Evolutionary conservation across 64 coral and sea anemone species (phyloP).

Genomic region (Pocillopora verrucosa): DNA sequence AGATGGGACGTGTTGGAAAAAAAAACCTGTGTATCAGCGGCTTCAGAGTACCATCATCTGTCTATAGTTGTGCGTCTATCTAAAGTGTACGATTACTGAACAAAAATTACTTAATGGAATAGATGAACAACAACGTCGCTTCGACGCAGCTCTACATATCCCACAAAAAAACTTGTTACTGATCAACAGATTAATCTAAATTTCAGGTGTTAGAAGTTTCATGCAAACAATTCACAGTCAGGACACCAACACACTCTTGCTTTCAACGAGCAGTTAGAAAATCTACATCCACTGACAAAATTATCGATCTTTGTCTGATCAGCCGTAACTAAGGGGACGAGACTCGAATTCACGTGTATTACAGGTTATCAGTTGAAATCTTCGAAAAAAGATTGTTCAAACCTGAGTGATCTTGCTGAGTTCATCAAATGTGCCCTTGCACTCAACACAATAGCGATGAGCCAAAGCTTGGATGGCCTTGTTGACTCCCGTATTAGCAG

Average conservation of each 20-base stretch:
- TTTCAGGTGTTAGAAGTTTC: too few relatives aligned
- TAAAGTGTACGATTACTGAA: not conserved
- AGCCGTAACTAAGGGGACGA: too few relatives aligned
- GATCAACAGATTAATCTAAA: too few relatives aligned
- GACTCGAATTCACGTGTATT: not conserved
- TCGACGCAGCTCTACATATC: too few relatives aligned
- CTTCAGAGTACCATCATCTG: not conserved
- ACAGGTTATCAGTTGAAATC: not conserved
- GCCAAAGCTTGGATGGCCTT: slow-evolving; percentile 94
- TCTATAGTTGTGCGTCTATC: not conserved
- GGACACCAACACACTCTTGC: too few relatives aligned
- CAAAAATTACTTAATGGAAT: not conserved
- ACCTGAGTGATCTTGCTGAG: slow-evolving; percentile 98
- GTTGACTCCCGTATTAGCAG: slow-evolving; percentile 73
- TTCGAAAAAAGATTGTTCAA: not conserved
- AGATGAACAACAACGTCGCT: not conserved
- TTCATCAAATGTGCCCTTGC: slow-evolving; percentile 95
- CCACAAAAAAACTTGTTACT: too few relatives aligned
- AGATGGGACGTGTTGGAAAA: not conserved
- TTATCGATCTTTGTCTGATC: too few relatives aligned
- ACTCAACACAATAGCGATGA: slow-evolving; percentile 98
- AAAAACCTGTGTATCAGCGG: too few relatives aligned
- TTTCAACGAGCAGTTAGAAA: too few relatives aligned
- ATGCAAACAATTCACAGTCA: too few relatives aligned
- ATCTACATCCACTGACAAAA: too few relatives aligned